Base-by-base conservation (phyloP, 2,113 vertebrate species). In the Antigone vipio region DNA sequence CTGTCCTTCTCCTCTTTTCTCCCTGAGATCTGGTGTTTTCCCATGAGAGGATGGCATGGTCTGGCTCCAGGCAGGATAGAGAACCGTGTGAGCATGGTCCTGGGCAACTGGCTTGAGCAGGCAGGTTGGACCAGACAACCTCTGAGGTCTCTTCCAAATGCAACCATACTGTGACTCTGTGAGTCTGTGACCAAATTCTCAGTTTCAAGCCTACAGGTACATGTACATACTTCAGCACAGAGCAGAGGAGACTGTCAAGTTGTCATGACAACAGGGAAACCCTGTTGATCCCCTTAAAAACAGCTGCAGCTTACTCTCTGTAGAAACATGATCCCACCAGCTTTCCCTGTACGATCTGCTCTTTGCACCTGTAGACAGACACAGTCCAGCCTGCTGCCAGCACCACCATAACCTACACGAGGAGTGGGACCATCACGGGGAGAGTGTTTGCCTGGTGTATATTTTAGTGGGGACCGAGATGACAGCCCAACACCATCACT, bases 211-310 rank as follows among this genome's bases (percentile, higher is more conserved):
- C 44, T 75, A 32, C 58, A 69, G 71, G 73, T 85, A 27, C 1
- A 0, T 26, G 80, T 18, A 68, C 15, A 3, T 32, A 32, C 79
- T 66, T 66, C 73, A 68, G 56, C 45, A 56, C 7, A 9, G 35
- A 71, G 72, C 42, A 72, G 42, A 81, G 50, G 85, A 94, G 85
- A 59, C 63, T 68, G 35, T 38, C 52, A 83, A 23, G 93, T 96
- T 94, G 95, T 88, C 97, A 97, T 92, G 94, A 96, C 95, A 94
- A 97, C 96, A 53, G 89, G 78, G 79, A 92, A 92, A 95, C n/a
- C 58, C 83, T 72, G 40, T 34, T 85, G 80, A 95, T 89, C 34
- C 23, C 67, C 45, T 55, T 50, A 62, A 89, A 92, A 89, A 20
- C 89, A 92, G 53, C 73, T 73, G 81, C 81, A 83, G 49, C 15